Evolutionary conservation across 2,797 vertebrate genomes (phyloP), one percentile per base, ranked within the genome.

Genomic region (Sardinella longiceps): DNA sequence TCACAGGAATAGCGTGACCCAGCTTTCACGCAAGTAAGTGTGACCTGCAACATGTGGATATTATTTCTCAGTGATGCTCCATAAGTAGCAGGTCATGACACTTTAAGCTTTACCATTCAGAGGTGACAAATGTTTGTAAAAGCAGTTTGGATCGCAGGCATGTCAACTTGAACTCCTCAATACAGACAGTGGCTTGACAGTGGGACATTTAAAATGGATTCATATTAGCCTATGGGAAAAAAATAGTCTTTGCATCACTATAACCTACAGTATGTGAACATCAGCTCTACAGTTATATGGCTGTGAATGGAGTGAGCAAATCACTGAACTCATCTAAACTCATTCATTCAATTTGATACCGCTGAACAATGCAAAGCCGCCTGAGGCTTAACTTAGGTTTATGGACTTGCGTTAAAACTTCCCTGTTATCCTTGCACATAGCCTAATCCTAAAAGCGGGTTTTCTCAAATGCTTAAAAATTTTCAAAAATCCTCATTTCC

Each of bases 341-440:
- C 70, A 39, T 77, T 39, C 33, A 77, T 18, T 39, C 70, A 23
- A 39, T 23, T 77, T 77, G 70, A 43, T 43, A 43, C 33, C 18
- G 43, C 4, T 5, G 37, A 77, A 77, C 70, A 39, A 77, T 43
- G 18, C 66, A 74, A 74, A 74, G 66, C 66, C 25, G 66, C 12
- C 30, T 74, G 66, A 74, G 15, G 66, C 30, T 3, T 2, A 18
- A 30, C 33, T 77, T 77, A 77, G 37, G 70, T 43, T 77, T 43
- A 74, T 74, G 37, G 70, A 77, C 70, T 77, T 43, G 70, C 37
- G 33, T 33, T 74, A 74, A 74, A 74, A 74, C 66, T 37, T 74
- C 60, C 60, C 14, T 11, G 66, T 74, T 77, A 77, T 77, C 33
- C 70, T 23, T 77, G 18, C 33, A 23, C 70, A 77, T 3, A 43